Evolutionary conservation across 1,140 invertebrate species (phyloP), one percentile per base, ranked within the genome.

Genomic region (Theocolax elegans): DNA sequence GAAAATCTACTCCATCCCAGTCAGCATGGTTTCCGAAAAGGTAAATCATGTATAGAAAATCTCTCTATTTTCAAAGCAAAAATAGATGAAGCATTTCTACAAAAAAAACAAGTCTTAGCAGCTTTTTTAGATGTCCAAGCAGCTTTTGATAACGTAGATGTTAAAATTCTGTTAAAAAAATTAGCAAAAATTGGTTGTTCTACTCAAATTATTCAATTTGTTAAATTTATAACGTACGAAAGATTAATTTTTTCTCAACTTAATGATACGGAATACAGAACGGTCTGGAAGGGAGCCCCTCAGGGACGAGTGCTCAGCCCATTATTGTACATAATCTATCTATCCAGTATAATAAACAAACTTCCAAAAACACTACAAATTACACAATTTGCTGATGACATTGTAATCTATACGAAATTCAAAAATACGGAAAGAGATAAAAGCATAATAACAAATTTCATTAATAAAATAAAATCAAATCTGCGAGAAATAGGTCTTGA

Each of bases 331-430:
- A 54, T 23, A 2, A 25, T 71, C 2, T 63, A 63, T 27, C 35
- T 64, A 9, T 31, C 10, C 9, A 17, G 56, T 19, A 64, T 71
- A 13, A 15, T 17, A 6, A n/a, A 42, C 29, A 46, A 46, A 3
- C 8, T 71, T 4, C 35, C 12, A 1, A 13, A 25, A 25, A 53
- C 9, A 13, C 15, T 70, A 3, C 3, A 4, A 3, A 17, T 51
- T 3, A 64, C 44, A 12, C 59, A 71, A 53, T 65, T 71, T 48
- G 60, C 69, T 29, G 69, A 71, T 40, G 69, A 71, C 17, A 48
- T 71, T 15, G 60, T 12, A 13, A 1, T 71, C 9, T 65, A 59
- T 27, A 19, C 1, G 35, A 51, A 38, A 25, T 21, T 1, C n/a
- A 21, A 25, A 40, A 4, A 15, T 1, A 40, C 9, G 6, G 21